Percentiles rank a stretch among this genome's conserved stretches.
Conservation (phyloP, 2,113 vertebrate genomes). For the Odobenus rosmarus region DNA sequence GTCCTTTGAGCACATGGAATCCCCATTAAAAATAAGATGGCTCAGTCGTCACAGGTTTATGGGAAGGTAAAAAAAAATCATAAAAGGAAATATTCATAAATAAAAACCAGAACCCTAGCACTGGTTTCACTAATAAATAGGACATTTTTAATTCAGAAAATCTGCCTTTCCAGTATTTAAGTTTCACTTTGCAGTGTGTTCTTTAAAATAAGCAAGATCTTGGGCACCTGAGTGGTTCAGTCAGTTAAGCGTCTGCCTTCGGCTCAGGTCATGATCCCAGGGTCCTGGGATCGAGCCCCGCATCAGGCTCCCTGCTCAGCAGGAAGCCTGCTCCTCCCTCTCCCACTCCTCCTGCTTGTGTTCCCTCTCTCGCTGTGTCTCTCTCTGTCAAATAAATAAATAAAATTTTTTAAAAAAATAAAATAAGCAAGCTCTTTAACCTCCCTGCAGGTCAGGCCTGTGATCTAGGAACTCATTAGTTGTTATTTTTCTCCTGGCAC, state of each 20-base stretch:
- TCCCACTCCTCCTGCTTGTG: no score
- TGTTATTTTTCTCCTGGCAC: conserved; percentile 72
- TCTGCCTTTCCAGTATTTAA: neutral
- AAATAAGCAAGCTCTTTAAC: conserved; percentile 45
- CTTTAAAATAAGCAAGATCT: conserved; percentile 22
- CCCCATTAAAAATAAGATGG: neutral
- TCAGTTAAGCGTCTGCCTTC: no score
- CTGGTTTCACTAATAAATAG: neutral
- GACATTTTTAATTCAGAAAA: conserved; percentile 1
- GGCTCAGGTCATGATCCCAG: no score
- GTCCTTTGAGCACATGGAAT: neutral
- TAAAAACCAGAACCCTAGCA: neutral
- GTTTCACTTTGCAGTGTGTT: neutral
- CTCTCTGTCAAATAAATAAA: no score
- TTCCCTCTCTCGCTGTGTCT: no score
- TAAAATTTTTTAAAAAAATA: no score
- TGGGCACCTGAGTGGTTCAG: neutral
- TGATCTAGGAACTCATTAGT: conserved; percentile 70
- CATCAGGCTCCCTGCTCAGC: no score
- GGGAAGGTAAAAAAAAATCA: neutral
- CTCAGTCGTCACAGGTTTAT: neutral
- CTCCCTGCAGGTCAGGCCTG: neutral
- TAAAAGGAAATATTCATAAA: neutral
- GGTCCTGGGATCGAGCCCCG: no score
- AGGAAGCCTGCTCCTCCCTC: no score